Percentiles rank a stretch among this genome's conserved stretches.
Conservation (phyloP, 2,888 invertebrate genomes). For the Chrysina gloriosa region DNA sequence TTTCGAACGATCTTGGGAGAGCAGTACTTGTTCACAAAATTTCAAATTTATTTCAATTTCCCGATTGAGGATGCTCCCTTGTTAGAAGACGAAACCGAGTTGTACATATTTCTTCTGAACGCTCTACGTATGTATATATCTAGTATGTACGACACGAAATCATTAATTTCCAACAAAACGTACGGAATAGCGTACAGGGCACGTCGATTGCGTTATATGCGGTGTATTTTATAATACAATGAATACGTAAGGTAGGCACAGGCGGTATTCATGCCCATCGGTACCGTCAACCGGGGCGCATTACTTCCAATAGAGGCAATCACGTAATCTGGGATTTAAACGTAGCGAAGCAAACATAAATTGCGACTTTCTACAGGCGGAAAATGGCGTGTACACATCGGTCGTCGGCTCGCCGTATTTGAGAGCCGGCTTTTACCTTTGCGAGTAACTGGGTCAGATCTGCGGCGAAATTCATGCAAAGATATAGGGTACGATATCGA, state of each 20-base stretch:
- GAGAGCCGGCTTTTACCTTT: neutral
- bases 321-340: slow-evolving; percentile 22
- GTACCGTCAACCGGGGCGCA: too few species aligned
- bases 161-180: neutral
- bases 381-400: neutral
- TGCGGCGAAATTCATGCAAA: neutral
- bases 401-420: neutral
- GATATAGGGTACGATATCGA: too few species aligned
- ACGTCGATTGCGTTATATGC: neutral
- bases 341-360: slow-evolving; percentile 12
- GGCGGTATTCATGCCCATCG: neutral
- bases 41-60: too few species aligned
- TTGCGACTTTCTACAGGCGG: slow-evolving; percentile 5
- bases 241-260: neutral
- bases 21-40: too few species aligned
- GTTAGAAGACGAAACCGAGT: too few species aligned
- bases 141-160: too few species aligned
- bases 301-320: too few species aligned
- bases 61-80: too few species aligned
- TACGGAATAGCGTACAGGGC: neutral
- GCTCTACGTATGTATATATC: too few species aligned
- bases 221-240: neutral
- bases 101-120: too few species aligned
- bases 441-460: neutral
- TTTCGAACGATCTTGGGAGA: too few species aligned